These are phyloP conservation scores for Acinonyx jubatus DNA, from an alignment of 2,113 vertebrate species.

Conservation along the genomic window DNA sequence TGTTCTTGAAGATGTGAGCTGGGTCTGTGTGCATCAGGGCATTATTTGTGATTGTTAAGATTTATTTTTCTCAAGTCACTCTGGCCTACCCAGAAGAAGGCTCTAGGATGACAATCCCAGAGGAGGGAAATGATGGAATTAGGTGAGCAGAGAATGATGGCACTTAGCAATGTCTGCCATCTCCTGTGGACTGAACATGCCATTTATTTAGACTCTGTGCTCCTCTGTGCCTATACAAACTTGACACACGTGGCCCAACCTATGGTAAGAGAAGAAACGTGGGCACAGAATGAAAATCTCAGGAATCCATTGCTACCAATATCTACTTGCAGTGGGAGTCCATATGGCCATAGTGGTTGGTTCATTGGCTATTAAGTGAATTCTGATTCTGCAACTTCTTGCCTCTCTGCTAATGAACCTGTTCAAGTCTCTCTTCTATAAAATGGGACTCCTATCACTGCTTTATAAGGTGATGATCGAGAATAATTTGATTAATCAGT, in stretches of 20 bases:
- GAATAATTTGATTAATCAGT: not conserved
- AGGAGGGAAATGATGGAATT: not conserved
- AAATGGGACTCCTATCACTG: not conserved
- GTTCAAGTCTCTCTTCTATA: not conserved
- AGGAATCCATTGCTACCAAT: not conserved
- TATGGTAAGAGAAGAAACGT: not conserved
- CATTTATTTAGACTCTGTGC: not conserved
- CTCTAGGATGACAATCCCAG: not conserved
- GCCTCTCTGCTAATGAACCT: not conserved
- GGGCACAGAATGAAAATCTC: not conserved
- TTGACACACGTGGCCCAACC: not conserved
- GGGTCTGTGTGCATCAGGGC: not conserved
- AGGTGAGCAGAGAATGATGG: not conserved
- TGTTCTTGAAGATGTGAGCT: slow-evolving; percentile 9
- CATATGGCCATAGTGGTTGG: not conserved
- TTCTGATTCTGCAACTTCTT: not conserved
- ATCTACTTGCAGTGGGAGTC: not conserved
- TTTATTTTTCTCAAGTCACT: not conserved
- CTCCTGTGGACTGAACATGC: not conserved
- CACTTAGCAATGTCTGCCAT: not conserved
- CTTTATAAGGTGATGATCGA: not conserved
- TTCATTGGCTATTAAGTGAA: not conserved
- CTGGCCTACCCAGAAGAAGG: not conserved
- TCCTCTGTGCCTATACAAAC: not conserved
- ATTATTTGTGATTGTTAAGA: not conserved